Conservation (phyloP, 2,888 invertebrate species). For the Homarus gammarus region DNA sequence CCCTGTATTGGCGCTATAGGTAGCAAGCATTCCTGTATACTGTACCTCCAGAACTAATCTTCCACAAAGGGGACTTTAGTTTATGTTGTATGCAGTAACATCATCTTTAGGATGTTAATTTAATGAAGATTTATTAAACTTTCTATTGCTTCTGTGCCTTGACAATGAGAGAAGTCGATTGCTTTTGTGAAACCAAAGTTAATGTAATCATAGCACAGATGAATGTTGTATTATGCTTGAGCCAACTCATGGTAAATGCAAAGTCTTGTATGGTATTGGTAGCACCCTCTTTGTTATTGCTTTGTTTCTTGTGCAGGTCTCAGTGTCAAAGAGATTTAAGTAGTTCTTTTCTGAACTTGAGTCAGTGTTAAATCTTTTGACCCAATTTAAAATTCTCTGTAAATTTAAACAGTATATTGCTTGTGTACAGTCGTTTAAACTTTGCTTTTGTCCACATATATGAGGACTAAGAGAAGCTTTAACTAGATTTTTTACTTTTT, state of each 20-base stretch:
- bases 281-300: constrained; percentile 44
- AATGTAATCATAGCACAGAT: constrained; percentile 17
- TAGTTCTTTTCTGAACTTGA: constrained; percentile 30
- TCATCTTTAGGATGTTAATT: constrained; percentile 28
- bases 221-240: constrained; percentile 14
- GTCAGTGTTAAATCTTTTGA: neutral
- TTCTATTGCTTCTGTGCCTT: constrained; percentile 71
- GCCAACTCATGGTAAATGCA: constrained; percentile 10
- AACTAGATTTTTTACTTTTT: constrained; percentile 43
- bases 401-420: constrained; percentile 9
- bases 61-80: constrained; percentile 7
- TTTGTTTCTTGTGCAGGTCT: constrained; percentile 35
- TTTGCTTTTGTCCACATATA: constrained; percentile 29
- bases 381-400: constrained; percentile 8
- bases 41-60: constrained; percentile 1
- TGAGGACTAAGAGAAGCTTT: constrained; percentile 35
- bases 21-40: neutral
- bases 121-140: constrained; percentile 11
- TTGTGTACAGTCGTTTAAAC: constrained; percentile 22
- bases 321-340: constrained; percentile 15
- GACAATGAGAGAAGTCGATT: constrained; percentile 46
- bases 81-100: constrained; percentile 11
- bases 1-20: neutral
- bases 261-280: constrained; percentile 30
- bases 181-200: constrained; percentile 63